Conservation (phyloP, 2,888 invertebrate species). For the Plebejus argus region DNA sequence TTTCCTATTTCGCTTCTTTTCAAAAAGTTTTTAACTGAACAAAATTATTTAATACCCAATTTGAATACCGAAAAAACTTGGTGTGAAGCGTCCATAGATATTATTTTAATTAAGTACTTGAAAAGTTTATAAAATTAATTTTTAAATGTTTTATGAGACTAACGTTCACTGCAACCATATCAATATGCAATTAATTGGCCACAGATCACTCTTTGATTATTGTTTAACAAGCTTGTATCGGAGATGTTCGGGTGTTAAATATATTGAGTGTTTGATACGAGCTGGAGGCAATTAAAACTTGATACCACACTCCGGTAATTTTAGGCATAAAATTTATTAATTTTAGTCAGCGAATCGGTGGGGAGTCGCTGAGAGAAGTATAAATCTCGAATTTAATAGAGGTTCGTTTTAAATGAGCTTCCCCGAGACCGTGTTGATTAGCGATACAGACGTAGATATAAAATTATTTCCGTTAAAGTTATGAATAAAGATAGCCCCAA, state of each 20-base stretch:
- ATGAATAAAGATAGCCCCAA: background rate
- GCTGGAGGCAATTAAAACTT: conserved; percentile 20
- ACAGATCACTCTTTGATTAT: background rate
- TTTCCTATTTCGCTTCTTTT: no score
- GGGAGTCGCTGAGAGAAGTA: background rate
- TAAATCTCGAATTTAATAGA: conserved; percentile 18
- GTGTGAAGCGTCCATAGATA: no score
- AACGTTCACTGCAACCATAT: background rate
- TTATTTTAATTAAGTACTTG: no score
- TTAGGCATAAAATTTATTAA: conserved; percentile 27
- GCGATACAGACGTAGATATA: background rate
- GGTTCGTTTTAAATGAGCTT: background rate
- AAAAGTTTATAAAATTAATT: background rate
- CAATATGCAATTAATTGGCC: background rate
- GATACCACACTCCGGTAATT: conserved; percentile 2
- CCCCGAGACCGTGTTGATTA: background rate
- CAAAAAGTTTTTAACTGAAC: background rate
- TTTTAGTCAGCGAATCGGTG: conserved; percentile 11
- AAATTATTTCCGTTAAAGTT: conserved; percentile 10
- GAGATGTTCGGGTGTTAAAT: conserved; percentile 8
- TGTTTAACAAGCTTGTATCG: conserved; percentile 3
- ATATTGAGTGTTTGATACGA: conserved; percentile 28
- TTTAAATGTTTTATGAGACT: background rate
- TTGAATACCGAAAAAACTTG: no score
- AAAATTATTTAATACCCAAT: background rate